Evolutionary conservation across 2,797 vertebrate species (phyloP).

Genomic region (Hyperoplus immaculatus): DNA sequence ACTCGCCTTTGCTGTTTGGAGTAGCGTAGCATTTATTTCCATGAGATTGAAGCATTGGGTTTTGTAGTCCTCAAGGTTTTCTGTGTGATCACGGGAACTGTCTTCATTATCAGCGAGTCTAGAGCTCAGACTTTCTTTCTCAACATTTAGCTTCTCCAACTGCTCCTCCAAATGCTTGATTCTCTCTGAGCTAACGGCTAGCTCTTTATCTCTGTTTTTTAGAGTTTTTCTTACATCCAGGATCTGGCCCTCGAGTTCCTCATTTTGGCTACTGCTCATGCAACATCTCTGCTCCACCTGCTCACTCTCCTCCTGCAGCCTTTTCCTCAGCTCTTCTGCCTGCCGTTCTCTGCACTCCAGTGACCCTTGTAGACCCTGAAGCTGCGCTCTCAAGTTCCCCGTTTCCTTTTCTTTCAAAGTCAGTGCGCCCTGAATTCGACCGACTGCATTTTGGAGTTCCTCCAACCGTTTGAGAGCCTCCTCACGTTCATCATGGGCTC

Average conservation of each 20-base stretch:
- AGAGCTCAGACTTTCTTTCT: slow-evolving; percentile 81
- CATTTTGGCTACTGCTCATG: slow-evolving; percentile 51
- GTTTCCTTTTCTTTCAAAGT: slow-evolving; percentile 87
- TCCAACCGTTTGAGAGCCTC: slow-evolving; percentile 80
- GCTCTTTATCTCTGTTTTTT: slow-evolving; percentile 81
- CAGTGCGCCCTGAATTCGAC: slow-evolving; percentile 84
- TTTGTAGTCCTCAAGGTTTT: slow-evolving; percentile 78
- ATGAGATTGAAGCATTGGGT: slow-evolving; percentile 77
- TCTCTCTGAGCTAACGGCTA: slow-evolving; percentile 84
- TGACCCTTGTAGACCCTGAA: slow-evolving; percentile 82
- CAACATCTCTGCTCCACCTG: slow-evolving; percentile 69
- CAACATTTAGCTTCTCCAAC: slow-evolving; percentile 79
- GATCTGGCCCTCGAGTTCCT: slow-evolving; percentile 79
- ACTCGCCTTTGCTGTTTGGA: slow-evolving; percentile 76
- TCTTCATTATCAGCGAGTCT: slow-evolving; percentile 73
- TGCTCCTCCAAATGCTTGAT: slow-evolving; percentile 87
- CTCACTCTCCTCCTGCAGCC: slow-evolving; percentile 70
- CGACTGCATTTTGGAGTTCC: slow-evolving; percentile 79
- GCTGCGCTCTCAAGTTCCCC: slow-evolving; percentile 86
- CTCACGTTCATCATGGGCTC: slow-evolving; percentile 78
- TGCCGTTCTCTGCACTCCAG: slow-evolving; percentile 84
- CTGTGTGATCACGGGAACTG: slow-evolving; percentile 56
- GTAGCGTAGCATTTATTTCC: slow-evolving; percentile 81
- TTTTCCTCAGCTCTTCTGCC: slow-evolving; percentile 82
- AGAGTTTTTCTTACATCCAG: slow-evolving; percentile 81